Evolutionary conservation across 2,888 invertebrate species (phyloP), one percentile per base, ranked within the genome.

Genomic region (Lithophane leautieri): DNA sequence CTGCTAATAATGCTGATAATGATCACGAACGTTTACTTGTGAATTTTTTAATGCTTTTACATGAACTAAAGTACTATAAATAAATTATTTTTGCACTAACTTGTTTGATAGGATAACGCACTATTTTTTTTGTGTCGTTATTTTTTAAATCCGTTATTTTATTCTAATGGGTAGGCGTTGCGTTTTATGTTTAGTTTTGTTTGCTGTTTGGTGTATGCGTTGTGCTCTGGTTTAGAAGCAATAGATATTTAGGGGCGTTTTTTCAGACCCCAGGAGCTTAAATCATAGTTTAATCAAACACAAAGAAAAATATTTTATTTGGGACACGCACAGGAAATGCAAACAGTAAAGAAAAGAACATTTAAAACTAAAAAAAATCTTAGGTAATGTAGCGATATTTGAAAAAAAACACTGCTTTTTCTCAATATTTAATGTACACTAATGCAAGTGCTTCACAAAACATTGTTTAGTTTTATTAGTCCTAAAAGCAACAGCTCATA

Each of bases 1-100:
- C 74, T 58, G 50, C 25, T 72, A 66, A 67, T 70, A 78, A 80
- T 73, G 22, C 4, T 61, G 61, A 40, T 62, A 60, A 65, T 4
- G 40, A 44, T 70, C 58, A 69, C 34, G 34, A 80, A 58, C 16
- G 19, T 19, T 40, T 14, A 47, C 34, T 67, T 2, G n/a, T 50
- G 4, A 56, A 60, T 12, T 60, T n/a, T 50, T 42, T 16, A 67
- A 16, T 54, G 34, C 4, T 63, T 62, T 63, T 19, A 40, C 42
- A 34, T 42, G 52, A 52, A n/a, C 4, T 19, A 16, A 50, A 47
- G 34, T 62, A 40, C 28, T 58, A 50, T 28, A 52, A 56, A 56
- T 50, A 25, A 68, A 52, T 28, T 14, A 52, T 66, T 16, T 67
- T 67, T 63, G 2, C 22, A 60, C 4, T 50, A 47, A 14, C 11